These are phyloP conservation scores for Erannis defoliaria DNA, from an alignment of 2,888 invertebrate genomes.

Conservation along the genomic window DNA sequence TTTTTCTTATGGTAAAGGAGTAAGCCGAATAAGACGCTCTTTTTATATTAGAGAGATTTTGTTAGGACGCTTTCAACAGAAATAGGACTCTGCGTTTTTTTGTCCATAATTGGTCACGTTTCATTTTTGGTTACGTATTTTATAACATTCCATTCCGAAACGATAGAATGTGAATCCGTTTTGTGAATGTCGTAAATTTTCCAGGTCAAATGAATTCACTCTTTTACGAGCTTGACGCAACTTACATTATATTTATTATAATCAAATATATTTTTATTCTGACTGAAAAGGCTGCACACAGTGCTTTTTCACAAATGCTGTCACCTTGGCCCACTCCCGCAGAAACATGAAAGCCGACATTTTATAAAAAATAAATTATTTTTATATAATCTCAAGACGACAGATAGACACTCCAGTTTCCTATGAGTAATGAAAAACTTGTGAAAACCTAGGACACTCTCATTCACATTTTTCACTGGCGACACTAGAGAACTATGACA, in stretches of 20 bases:
- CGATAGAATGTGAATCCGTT: too few species aligned
- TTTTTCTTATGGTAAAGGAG: too few species aligned
- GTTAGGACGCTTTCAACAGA: too few species aligned
- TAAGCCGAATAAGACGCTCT: too few species aligned
- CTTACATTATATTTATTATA: not conserved
- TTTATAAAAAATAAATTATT: slow-evolving; percentile 3
- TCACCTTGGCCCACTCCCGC: slow-evolving; percentile 12
- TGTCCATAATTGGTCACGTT: too few species aligned
- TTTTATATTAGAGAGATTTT: too few species aligned
- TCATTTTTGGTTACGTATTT: too few species aligned
- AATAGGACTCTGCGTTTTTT: too few species aligned
- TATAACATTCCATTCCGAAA: too few species aligned
- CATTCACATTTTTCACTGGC: slow-evolving; percentile 24
- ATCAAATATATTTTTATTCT: not conserved
- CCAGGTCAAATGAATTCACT: too few species aligned
- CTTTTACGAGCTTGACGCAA: not conserved
- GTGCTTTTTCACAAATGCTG: slow-evolving; percentile 4
- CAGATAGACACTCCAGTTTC: slow-evolving; percentile 21
- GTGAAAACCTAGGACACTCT: slow-evolving; percentile 27
- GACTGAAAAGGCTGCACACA: not conserved
- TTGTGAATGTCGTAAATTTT: too few species aligned
- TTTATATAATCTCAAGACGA: slow-evolving; percentile 14
- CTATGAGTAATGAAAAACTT: slow-evolving; percentile 24
- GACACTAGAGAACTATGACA: not conserved
- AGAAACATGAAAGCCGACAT: not conserved